Evolutionary conservation across 2,888 invertebrate genomes (phyloP), one percentile per base, ranked within the genome.

Genomic region (Dryadula phaetusa): DNA sequence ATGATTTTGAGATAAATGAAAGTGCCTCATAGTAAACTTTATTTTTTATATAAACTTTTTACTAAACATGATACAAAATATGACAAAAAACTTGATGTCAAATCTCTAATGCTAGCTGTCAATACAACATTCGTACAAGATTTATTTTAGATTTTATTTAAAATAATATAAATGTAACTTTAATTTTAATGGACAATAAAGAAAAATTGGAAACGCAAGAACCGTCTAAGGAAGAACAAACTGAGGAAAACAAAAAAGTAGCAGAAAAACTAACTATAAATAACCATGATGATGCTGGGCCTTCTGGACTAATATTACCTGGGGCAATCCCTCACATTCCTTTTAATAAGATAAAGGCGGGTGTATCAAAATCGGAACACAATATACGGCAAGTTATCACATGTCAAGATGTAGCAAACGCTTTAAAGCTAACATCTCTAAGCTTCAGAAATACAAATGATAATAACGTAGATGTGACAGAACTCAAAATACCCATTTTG

Each of bases 301-400:
- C 90, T 5, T 90, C 90, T n/a, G 79, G 81, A 37, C 65, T 77
- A 37, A 70, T 77, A 32, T 67, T 91, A 56, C 92, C 92, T 1
- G 92, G 91, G n/a, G 76, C 87, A 2, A 75, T 88, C 0, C 78
- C 74, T 16, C 74, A 74, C 5, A 77, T 68, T 2, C 71, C 75
- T 0, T 83, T 79, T 73, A 78, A 62, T 71, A 72, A 72, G 64
- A 63, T 78, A 3, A 85, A 80, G 73, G 76, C 85, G 62, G 87
- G 89, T 0, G 74, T 87, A 49, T 92, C 92, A 0, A 92, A 90
- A 80, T 92, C 92, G 1, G 92, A 92, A 73, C 91, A 92, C 66
- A 89, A 80, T 65, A 80, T 92, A 44, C 78, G 87, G 67, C 84
- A 88, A 69, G 82, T 87, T 6, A 85, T 90, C 34, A 90, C 90